Percentiles rank a stretch among this genome's conserved stretches.
These are phyloP conservation scores for Maniola jurtina DNA, from an alignment of 1,140 invertebrate species.

Conservation along the genomic window DNA sequence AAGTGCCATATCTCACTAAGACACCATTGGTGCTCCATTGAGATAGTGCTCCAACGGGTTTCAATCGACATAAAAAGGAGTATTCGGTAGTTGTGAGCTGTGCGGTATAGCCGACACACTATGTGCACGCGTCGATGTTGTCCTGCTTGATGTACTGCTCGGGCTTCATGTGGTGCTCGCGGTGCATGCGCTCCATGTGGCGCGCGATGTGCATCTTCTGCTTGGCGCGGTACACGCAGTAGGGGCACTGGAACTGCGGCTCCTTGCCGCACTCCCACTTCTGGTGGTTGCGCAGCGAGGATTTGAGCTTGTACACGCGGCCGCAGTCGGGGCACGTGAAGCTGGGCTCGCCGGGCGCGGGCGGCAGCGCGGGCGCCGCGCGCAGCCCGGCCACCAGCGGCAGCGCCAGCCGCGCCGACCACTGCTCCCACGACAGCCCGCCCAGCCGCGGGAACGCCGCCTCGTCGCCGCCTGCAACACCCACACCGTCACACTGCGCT, in stretches of 20 bases:
- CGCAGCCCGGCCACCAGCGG: conserved; percentile 75
- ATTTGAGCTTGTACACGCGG: conserved; percentile 90
- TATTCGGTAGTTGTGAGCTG: too few relatives aligned
- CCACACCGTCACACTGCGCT: conserved; percentile 27
- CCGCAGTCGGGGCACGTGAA: conserved; percentile 89
- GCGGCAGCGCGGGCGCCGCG: conserved; percentile 53
- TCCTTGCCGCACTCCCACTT: conserved; percentile 94
- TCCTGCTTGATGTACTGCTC: conserved; percentile 72
- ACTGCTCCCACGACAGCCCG: conserved; percentile 84
- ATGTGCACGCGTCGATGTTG: conserved; percentile 77
- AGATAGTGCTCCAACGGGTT: too few relatives aligned
- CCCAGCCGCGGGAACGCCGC: conserved; percentile 82
- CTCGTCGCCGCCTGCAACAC: conserved; percentile 74
- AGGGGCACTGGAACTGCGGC: conserved; percentile 89
- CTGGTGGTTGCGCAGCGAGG: conserved; percentile 90
- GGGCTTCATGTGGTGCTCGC: conserved; percentile 81
- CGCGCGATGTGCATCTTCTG: conserved; percentile 92
- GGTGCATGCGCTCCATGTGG: conserved; percentile 93
- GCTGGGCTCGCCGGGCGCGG: conserved; percentile 75
- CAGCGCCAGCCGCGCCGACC: conserved; percentile 80
- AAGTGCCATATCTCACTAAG: too few relatives aligned
- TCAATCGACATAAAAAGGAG: too few relatives aligned
- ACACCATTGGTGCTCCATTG: too few relatives aligned
- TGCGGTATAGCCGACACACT: conserved; percentile 27
- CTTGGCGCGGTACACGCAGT: conserved; percentile 89